Conservation (phyloP, 2,888 invertebrate genomes). For the Thysanoteuthis rhombus region DNA sequence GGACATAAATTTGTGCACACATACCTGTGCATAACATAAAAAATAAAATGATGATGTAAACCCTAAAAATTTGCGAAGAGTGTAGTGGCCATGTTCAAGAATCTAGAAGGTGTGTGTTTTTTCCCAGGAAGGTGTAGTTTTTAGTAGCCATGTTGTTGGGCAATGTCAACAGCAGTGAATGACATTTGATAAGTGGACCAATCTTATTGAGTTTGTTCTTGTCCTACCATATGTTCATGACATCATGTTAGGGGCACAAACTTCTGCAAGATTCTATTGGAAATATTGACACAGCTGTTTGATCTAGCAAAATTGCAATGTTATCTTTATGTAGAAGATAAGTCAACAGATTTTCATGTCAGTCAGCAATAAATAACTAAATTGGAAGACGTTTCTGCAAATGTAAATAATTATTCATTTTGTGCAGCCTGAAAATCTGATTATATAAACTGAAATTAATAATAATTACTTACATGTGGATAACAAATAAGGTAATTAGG, state of each 20-base stretch:
- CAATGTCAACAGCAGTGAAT: constrained; percentile 15
- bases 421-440: not conserved
- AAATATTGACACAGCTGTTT: constrained; percentile 24
- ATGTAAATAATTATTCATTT: constrained; percentile 12
- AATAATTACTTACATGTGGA: not conserved
- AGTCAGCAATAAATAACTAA: not conserved
- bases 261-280: not conserved
- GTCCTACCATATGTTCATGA: constrained; percentile 21
- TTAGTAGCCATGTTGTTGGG: not conserved
- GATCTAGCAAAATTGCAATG: constrained; percentile 23
- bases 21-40: too few relatives aligned
- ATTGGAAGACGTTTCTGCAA: not conserved
- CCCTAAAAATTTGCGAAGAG: too few relatives aligned
- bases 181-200: constrained; percentile 17
- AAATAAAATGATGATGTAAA: too few relatives aligned
- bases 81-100: too few relatives aligned
- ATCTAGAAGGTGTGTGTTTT: not conserved
- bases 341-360: not conserved
- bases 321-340: not conserved
- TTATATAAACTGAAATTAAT: not conserved
- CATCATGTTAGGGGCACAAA: constrained; percentile 15
- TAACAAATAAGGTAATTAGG: not conserved
- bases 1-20: too few relatives aligned
- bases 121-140: constrained; percentile 18
- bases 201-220: constrained; percentile 16